These are phyloP conservation scores for Propithecus coquereli DNA, from an alignment of 2,113 vertebrate genomes.

Conservation along the genomic window DNA sequence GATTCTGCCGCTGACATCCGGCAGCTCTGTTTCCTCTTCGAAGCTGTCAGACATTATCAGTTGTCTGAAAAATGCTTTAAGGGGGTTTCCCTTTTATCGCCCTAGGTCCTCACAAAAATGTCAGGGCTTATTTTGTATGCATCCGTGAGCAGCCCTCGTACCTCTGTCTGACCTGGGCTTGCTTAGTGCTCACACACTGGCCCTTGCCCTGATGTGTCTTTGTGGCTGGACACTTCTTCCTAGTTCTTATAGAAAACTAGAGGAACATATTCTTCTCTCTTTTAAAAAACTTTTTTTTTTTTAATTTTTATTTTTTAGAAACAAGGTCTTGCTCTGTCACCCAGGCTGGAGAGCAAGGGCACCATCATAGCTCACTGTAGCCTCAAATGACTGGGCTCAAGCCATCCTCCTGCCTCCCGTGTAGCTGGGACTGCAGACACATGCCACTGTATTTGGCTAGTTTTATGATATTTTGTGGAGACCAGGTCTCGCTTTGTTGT, in stretches of 20 bases:
- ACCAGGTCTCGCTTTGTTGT: too few species aligned
- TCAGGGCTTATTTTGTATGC: background rate
- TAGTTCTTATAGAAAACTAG: background rate
- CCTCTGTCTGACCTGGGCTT: background rate
- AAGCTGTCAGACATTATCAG: conserved; percentile 48
- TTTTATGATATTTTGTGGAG: too few species aligned
- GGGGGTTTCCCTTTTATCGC: background rate
- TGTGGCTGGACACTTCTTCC: background rate
- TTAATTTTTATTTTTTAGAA: too few species aligned
- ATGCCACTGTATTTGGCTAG: too few species aligned
- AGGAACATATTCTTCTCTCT: background rate
- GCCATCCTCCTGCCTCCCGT: too few species aligned
- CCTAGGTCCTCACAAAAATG: background rate
- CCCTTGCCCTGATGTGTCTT: background rate
- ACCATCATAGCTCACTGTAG: too few species aligned
- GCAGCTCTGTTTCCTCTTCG: background rate
- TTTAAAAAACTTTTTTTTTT: background rate
- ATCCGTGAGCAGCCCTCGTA: background rate
- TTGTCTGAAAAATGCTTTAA: background rate
- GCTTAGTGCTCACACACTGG: fast-evolving
- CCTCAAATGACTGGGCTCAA: too few species aligned
- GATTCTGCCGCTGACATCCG: background rate
- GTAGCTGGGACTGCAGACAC: too few species aligned
- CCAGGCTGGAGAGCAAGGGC: too few species aligned
- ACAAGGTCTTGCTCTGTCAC: too few species aligned